Evolutionary conservation across 64 coral and sea anemone species (phyloP).

Genomic region (Stichodactyla helianthus): DNA sequence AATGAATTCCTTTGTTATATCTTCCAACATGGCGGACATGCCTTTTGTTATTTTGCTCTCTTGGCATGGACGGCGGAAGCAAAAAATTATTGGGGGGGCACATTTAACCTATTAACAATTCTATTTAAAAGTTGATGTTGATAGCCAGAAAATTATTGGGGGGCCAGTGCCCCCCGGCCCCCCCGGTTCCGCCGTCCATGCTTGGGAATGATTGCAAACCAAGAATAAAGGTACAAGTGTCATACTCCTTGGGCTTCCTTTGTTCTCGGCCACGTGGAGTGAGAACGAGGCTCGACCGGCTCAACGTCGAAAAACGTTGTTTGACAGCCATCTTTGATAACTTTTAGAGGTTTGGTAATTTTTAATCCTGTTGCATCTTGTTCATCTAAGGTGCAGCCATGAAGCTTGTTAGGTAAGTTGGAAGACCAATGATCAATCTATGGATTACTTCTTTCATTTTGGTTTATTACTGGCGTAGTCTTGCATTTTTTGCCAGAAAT

Average conservation of each 20-base stretch:
- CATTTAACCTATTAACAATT: too few relatives aligned
- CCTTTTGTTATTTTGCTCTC: too few relatives aligned
- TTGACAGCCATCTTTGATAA: conserved; percentile 69
- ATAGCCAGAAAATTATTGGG: too few relatives aligned
- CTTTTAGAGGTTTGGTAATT: conserved; percentile 79
- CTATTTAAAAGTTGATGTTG: too few relatives aligned
- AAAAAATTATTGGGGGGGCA: too few relatives aligned
- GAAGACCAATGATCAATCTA: background rate
- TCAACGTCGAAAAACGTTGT: conserved; percentile 38
- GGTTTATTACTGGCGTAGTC: background rate
- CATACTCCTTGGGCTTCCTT: background rate
- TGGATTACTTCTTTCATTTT: conserved; percentile 16
- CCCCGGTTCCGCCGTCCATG: too few relatives aligned
- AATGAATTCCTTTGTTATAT: too few relatives aligned
- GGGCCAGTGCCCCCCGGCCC: too few relatives aligned
- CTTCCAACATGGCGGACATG: too few relatives aligned
- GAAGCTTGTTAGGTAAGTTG: conserved; percentile 88
- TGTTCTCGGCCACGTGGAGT: conserved; percentile 6
- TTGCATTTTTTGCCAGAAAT: background rate
- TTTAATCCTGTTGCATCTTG: conserved; percentile 94
- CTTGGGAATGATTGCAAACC: too few relatives aligned
- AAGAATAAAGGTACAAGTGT: too few relatives aligned
- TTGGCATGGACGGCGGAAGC: too few relatives aligned
- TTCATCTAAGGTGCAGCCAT: conserved; percentile 67
- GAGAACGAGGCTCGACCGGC: conserved; percentile 32